Percentiles rank a stretch among this genome's conserved stretches.
Evolutionary conservation across 2,888 invertebrate genomes (phyloP).

Genomic region (Blomia tropicalis): DNA sequence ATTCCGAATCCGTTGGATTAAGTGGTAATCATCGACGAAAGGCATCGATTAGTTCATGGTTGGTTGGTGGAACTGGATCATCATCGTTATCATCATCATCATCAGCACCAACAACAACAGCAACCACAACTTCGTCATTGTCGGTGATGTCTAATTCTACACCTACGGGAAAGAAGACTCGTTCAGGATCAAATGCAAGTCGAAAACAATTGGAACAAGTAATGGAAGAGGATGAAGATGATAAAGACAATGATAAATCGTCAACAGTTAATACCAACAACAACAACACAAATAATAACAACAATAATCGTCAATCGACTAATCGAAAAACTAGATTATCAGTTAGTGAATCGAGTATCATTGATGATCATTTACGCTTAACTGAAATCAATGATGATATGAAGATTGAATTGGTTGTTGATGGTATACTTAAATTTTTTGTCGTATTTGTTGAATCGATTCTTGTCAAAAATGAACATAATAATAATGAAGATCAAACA

Average conservation of each 20-base stretch:
- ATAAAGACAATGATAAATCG: background rate
- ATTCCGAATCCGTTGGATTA: background rate
- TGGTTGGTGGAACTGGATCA: background rate
- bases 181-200: background rate
- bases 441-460: conserved; percentile 18
- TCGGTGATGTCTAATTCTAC: background rate
- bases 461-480: conserved; percentile 15
- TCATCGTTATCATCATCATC: background rate
- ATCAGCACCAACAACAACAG: background rate
- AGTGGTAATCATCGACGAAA: background rate
- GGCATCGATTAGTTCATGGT: background rate
- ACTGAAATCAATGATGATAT: conserved; percentile 9
- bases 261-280: background rate
- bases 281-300: too few relatives aligned
- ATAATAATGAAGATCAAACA: background rate
- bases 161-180: background rate
- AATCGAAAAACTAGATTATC: background rate
- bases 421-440: conserved; percentile 20
- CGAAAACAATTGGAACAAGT: background rate
- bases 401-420: conserved; percentile 10
- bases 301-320: background rate
- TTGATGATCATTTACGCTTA: background rate
- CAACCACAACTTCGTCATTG: background rate
- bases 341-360: background rate
- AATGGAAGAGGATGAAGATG: conserved; percentile 1